Percentiles rank a stretch among this genome's conserved stretches.
phyloP scores from a whole-genome alignment of 2,113 vertebrate species.

The Columbina picui region DNA sequence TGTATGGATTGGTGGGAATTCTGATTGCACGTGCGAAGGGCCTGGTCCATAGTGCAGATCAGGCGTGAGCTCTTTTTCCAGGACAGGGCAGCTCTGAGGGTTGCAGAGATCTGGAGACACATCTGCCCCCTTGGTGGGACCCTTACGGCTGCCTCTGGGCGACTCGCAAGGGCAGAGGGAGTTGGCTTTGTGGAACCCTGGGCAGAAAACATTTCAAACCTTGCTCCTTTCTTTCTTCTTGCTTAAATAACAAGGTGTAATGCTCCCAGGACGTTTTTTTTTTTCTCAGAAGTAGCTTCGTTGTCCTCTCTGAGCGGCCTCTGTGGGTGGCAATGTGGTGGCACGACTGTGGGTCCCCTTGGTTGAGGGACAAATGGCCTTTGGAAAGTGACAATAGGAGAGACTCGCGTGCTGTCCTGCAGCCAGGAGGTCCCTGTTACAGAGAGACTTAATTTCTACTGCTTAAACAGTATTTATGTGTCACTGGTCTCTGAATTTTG shows the following conservation, averaged over 20 bases:
- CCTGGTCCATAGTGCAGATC: not conserved
- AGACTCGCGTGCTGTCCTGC: fast-evolving
- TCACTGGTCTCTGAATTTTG: not conserved
- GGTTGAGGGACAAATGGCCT: not conserved
- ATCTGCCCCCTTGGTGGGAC: fast-evolving
- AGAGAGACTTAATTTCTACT: not conserved
- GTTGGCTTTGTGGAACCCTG: not conserved
- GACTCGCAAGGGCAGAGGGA: fast-evolving
- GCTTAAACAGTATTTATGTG: not conserved
- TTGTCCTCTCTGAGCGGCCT: not conserved
- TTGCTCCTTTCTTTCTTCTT: not conserved
- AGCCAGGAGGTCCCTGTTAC: not conserved
- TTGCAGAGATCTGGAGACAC: not conserved
- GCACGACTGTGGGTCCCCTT: fast-evolving
- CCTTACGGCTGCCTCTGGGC: not conserved
- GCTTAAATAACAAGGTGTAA: not conserved
- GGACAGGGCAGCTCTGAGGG: not conserved
- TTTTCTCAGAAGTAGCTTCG: not conserved
- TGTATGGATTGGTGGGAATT: not conserved
- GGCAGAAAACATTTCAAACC: not conserved
- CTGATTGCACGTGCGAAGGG: fast-evolving
- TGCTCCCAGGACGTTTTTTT: not conserved
- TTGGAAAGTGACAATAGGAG: fast-evolving
- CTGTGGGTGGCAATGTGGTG: not conserved
- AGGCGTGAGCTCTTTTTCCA: not conserved